Base-by-base conservation (phyloP, 2,797 vertebrate genomes). In the Gallinago solitaria region DNA sequence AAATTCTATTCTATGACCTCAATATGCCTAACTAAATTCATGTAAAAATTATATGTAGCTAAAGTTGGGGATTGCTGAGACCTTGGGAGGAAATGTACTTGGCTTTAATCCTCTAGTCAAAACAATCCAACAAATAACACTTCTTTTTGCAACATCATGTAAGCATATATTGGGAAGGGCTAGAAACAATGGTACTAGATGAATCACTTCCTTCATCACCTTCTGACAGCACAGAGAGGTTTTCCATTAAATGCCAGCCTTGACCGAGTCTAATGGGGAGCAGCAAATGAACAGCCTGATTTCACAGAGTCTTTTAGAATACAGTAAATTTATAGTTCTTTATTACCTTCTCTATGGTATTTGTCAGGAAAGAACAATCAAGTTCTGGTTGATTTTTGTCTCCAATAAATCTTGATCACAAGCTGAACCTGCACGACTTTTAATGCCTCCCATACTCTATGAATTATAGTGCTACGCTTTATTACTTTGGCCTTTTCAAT, bases 401-500 rank as follows among this genome's bases (percentile, higher is more conserved):
- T 67, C 21, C n/a, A 73, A 57, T 93, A 96, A 96, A 94, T 95
- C 75, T 88, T 79, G 39, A 89, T 73, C 50, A 75, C 94, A 96
- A 96, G 43, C 57, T 77, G 83, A 96, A 76, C 41, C 53, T 92
- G 71, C 71, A 61, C 7, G 33, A 73, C 69, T 95, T 94, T 80
- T 90, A 96, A 85, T 85, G 74, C 16, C 37, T 95, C 88, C 54
- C 39, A 56, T 68, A 81, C 63, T 93, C 48, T 70, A 37, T 94
- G 71, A 93, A 69, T 91, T 90, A 91, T 32, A 89, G 57, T 43
- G 73, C 16, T 86, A 48, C 9, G n/a, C 43, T 91, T 96, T 83
- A 92, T 80, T 60, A 51, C 37, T 70, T 92, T 85, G 82, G 45
- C 83, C 87, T 97, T 96, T 97, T 96, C 71, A 93, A 48, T 92